A percentile compares a stretch with the other conserved stretches of the same genome.
These are phyloP conservation scores for Anagyrus pseudococci DNA, from an alignment of 2,888 invertebrate species.

Conservation along the genomic window DNA sequence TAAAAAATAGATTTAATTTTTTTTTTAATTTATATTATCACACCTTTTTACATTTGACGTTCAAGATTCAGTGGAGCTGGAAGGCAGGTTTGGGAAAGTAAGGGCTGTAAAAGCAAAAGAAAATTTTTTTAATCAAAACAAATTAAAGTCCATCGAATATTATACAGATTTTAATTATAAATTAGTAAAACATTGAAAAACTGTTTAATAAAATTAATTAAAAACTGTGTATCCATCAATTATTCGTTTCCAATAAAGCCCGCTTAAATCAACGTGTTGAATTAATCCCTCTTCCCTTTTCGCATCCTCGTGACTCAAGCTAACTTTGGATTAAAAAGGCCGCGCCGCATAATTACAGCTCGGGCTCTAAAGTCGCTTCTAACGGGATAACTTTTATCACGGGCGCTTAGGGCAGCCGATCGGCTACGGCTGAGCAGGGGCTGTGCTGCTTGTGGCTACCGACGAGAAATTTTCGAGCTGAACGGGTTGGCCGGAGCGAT, in stretches of 20 bases:
- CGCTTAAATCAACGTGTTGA: slow-evolving; percentile 24
- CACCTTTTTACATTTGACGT: too few relatives aligned
- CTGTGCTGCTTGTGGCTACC: neutral
- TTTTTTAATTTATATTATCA: too few relatives aligned
- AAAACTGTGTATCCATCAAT: neutral
- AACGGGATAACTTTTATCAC: slow-evolving; percentile 29
- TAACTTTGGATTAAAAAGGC: slow-evolving; percentile 26
- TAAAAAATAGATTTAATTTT: too few relatives aligned
- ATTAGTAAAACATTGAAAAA: too few relatives aligned
- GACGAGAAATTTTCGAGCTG: neutral
- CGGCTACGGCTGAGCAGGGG: too few relatives aligned
- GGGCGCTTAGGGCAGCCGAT: slow-evolving; percentile 21
- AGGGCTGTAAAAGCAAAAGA: too few relatives aligned
- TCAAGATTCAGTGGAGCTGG: too few relatives aligned
- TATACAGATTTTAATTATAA: too few relatives aligned
- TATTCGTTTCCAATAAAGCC: slow-evolving; percentile 15
- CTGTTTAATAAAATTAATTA: neutral
- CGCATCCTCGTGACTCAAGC: neutral
- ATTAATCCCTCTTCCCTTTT: slow-evolving; percentile 21
- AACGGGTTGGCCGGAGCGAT: neutral
- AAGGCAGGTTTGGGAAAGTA: too few relatives aligned
- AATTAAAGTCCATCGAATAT: too few relatives aligned
- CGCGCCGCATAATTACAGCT: slow-evolving; percentile 24
- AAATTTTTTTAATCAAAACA: too few relatives aligned
- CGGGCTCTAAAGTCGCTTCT: slow-evolving; percentile 10